Conservation (phyloP, 1,140 invertebrate genomes). For the Drosophila ohnishii region DNA sequence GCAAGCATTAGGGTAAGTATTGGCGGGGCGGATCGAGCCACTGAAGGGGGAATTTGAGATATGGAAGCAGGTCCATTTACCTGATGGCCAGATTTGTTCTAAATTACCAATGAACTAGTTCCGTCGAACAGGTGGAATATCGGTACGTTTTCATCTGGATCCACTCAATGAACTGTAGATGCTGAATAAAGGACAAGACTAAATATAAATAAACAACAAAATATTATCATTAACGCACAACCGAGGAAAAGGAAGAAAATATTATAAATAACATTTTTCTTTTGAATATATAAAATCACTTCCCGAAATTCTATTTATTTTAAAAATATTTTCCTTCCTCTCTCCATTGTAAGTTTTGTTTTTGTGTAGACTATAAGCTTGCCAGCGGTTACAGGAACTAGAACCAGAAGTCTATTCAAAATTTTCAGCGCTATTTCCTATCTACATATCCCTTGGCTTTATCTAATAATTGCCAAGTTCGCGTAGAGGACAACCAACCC, state of each 20-base stretch:
- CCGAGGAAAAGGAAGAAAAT: too few species aligned
- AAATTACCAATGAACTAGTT: conserved; percentile 41
- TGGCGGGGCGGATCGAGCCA: not conserved
- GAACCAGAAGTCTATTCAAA: not conserved
- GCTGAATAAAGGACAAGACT: not conserved
- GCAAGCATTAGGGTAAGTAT: conserved; percentile 68
- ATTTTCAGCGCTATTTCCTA: conserved; percentile 9
- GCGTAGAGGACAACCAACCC: conserved; percentile 13
- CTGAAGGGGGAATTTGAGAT: conserved; percentile 12
- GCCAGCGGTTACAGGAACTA: not conserved
- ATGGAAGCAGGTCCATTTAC: conserved; percentile 63
- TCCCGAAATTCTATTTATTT: not conserved
- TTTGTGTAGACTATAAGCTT: not conserved
- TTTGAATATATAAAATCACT: not conserved
- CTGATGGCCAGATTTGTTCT: conserved; percentile 60
- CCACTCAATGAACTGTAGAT: not conserved
- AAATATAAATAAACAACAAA: not conserved
- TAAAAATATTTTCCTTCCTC: too few species aligned
- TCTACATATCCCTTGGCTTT: conserved; percentile 33
- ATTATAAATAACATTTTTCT: too few species aligned
- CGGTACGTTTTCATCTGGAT: not conserved
- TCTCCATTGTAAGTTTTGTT: not conserved
- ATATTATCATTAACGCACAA: not conserved
- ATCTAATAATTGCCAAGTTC: conserved; percentile 46
- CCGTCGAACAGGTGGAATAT: not conserved